Evolutionary conservation across 2,113 vertebrate genomes (phyloP).

Genomic region (Nothoprocta perdicaria): DNA sequence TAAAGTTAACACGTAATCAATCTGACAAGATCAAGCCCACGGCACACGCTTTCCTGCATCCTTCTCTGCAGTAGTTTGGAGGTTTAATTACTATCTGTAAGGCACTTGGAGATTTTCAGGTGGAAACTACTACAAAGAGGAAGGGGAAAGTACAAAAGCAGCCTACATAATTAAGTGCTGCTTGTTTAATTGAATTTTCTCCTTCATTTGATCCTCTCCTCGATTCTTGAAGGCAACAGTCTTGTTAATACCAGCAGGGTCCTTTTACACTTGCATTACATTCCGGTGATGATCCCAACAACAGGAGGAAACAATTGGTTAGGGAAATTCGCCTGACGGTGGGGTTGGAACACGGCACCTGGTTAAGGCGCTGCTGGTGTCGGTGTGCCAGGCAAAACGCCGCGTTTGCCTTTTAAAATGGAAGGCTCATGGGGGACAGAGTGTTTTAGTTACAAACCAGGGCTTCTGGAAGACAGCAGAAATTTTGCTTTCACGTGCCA

Average conservation of each 20-base stretch:
- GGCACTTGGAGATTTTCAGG: conserved; percentile 71
- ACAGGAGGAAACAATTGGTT: background rate
- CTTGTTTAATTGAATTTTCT: conserved; percentile 72
- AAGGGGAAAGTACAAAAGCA: conserved; percentile 58
- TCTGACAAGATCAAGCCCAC: conserved; percentile 35
- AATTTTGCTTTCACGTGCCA: background rate
- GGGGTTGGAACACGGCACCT: background rate
- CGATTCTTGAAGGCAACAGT: conserved; percentile 45
- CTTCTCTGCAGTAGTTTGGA: conserved; percentile 24
- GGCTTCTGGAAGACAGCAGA: background rate
- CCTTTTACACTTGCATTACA: background rate
- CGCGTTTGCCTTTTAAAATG: rapidly evolving
- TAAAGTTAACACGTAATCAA: conserved; percentile 46
- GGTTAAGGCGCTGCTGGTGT: background rate
- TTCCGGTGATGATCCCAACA: background rate
- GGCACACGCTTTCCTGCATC: background rate
- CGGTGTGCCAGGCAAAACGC: rapidly evolving
- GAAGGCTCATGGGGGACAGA: background rate
- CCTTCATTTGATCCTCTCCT: conserved; percentile 68
- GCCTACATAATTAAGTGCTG: conserved; percentile 64
- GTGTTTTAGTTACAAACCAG: background rate
- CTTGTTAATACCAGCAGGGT: conserved; percentile 31
- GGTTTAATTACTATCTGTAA: conserved; percentile 68
- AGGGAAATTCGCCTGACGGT: background rate
- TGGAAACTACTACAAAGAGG: conserved; percentile 55